Base-by-base conservation (phyloP, 2,113 vertebrate genomes). In the Willisornis vidua region DNA sequence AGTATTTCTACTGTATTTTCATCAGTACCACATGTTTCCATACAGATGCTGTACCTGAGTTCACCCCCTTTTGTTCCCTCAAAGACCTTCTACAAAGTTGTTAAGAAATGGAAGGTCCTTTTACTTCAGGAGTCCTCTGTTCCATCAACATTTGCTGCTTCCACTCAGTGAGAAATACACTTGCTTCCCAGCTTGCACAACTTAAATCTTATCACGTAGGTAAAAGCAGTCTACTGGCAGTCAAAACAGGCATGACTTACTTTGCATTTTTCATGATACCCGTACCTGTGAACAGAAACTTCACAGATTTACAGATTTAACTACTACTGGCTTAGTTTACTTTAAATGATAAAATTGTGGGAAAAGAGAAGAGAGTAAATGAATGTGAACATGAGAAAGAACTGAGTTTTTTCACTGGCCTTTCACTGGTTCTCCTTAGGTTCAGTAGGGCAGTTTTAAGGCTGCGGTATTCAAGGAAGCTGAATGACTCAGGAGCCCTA, bases 221-320 rank as follows among this genome's bases (percentile, higher is more conserved):
- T 89, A 94, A 96, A 97, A 59, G 63, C 93, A 93, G 58, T 83
- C 65, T 96, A 89, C 87, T 97, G 96, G 84, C 93, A 97, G 96
- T 70, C 95, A 95, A 97, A 97, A 96, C 97, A 96, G 86, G 63
- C 48, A 89, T 58, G 31, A 74, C 94, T 96, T 96, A 93, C 87
- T 97, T 97, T 92, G 93, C 94, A 96, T 97, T 97, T 97, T 94
- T 94, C 76, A 76, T 95, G 28, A 91, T 87, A 91, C 62, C 88
- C 77, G 55, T 93, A 97, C 94, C 97, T 96, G 94, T 77, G 94
- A 97, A 97, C 78, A 94, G 66, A 93, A 93, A 94, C 55, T 95
- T 94, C 80, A 96, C 96, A 96, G 93, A 90, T 96, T 96, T 97
- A 96, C 63, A 91, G 71, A 91, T 93, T 94, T 94, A 96, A 95